phyloP scores from a whole-genome alignment of 2,888 invertebrate genomes.

The Noctua janthina region DNA sequence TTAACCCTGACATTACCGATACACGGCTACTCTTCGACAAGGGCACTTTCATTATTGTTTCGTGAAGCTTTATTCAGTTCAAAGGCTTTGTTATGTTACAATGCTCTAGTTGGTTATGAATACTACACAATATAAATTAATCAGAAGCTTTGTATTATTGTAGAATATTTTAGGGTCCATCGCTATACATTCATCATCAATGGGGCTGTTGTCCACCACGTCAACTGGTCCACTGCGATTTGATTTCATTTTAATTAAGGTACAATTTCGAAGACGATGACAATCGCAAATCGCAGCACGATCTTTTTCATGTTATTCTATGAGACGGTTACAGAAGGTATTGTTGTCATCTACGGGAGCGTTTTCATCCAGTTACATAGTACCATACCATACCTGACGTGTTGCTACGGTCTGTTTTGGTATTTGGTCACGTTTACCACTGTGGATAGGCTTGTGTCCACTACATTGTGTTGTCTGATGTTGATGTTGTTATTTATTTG shows the following conservation, averaged over 20 bases:
- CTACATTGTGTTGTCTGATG: no score
- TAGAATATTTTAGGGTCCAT: no score
- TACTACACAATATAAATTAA: background rate
- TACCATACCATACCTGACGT: background rate
- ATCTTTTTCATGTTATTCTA: background rate
- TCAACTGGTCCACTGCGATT: background rate
- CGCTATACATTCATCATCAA: background rate
- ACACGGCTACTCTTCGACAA: constrained; percentile 13
- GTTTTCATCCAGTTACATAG: background rate
- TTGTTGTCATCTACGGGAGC: background rate
- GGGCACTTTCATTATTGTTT: constrained; percentile 56
- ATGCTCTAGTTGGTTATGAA: constrained; percentile 1
- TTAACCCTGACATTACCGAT: constrained; percentile 50
- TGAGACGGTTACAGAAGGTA: background rate
- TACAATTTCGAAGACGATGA: background rate
- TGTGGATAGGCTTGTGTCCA: background rate
- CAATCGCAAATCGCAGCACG: background rate
- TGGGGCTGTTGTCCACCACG: background rate
- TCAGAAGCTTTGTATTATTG: background rate
- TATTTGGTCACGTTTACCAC: background rate
- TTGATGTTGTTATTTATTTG: background rate
- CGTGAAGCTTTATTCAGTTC: constrained; percentile 20
- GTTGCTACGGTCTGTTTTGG: background rate
- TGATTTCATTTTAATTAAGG: background rate
- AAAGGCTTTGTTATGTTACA: constrained; percentile 30